Conservation (phyloP, 2,797 vertebrate species). For the Nothura maculosa region DNA sequence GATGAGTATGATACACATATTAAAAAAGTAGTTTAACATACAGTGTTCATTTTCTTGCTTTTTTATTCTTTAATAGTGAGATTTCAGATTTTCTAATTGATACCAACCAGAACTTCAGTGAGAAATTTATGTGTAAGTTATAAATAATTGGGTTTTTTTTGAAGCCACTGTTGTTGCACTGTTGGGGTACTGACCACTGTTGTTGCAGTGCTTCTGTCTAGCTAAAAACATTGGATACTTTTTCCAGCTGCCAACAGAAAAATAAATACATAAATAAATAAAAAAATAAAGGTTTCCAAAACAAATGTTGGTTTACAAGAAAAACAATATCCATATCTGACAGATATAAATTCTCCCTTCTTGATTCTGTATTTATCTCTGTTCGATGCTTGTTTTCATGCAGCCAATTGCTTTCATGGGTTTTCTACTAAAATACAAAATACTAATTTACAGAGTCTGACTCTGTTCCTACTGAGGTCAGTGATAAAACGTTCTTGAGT, state of each 20-base stretch:
- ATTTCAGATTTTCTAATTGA: constrained; percentile 27
- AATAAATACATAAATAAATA: background rate
- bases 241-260: background rate
- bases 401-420: background rate
- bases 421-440: background rate
- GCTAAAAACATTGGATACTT: background rate
- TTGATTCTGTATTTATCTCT: background rate
- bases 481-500: background rate
- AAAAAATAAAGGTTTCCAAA: background rate
- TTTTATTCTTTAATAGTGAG: background rate
- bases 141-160: background rate
- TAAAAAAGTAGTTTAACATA: background rate
- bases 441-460: background rate
- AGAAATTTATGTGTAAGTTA: constrained; percentile 31
- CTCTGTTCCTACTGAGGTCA: background rate
- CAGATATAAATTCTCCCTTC: background rate
- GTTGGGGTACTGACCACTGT: background rate
- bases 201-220: background rate
- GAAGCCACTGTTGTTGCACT: background rate
- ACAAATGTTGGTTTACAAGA: background rate
- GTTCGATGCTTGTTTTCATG: background rate
- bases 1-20: background rate
- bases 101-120: constrained; percentile 21
- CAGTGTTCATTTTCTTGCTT: background rate
- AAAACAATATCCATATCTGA: background rate